These are phyloP conservation scores for Stenopsyche tienmushanensis DNA, from an alignment of 1,140 invertebrate genomes.

Conservation along the genomic window DNA sequence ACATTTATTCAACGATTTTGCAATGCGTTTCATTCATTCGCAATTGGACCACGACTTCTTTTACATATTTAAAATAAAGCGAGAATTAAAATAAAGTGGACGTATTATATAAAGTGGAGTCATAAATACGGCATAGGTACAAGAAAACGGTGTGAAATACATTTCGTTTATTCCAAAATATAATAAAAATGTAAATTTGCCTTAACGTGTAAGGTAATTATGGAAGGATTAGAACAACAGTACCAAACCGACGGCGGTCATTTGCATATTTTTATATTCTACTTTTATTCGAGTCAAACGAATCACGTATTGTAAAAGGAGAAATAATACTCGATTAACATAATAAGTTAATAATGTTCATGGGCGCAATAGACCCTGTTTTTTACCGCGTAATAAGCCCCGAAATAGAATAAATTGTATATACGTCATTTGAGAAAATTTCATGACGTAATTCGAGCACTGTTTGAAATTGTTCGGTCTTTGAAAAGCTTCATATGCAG, in stretches of 20 bases:
- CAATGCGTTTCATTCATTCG: no score
- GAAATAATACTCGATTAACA: conserved; percentile 14
- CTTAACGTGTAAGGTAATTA: conserved; percentile 38
- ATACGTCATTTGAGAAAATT: no score
- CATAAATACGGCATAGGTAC: no score
- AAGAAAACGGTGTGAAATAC: conserved; percentile 32
- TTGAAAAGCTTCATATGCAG: no score
- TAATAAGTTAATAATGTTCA: conserved; percentile 13
- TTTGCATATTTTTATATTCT: conserved; percentile 36
- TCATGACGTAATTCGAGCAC: no score
- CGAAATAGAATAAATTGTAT: conserved; percentile 4
- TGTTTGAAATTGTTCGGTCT: no score
- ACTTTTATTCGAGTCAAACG: conserved; percentile 13
- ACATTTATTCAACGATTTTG: no score
- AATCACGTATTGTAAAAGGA: background rate
- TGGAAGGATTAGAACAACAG: conserved; percentile 39
- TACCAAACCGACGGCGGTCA: conserved; percentile 14
- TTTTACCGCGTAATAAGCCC: conserved; percentile 11
- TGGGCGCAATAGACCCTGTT: background rate
- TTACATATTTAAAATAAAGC: no score
- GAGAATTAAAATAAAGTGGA: no score
- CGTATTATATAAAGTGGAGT: no score
- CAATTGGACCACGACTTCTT: no score
- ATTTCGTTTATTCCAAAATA: conserved; percentile 26
- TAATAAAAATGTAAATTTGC: conserved; percentile 35